Evolutionary conservation across 64 coral and sea anemone genomes (phyloP).

Genomic region (Orbicella faveolata): DNA sequence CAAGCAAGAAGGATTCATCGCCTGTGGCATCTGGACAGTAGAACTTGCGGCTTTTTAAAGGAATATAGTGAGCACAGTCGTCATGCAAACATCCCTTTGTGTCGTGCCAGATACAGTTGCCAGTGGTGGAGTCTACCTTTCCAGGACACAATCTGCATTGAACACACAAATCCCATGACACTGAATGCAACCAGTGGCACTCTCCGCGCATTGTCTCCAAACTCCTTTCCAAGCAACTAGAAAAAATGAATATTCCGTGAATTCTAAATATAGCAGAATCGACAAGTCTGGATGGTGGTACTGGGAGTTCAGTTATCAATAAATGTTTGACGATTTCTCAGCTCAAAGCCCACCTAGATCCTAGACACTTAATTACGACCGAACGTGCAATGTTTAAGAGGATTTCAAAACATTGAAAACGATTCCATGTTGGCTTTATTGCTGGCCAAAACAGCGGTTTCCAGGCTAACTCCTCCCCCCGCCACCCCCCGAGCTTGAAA

Average conservation of each 20-base stretch:
- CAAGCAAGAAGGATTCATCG: neutral
- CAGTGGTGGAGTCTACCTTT: neutral
- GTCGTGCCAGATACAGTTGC: constrained; percentile 12
- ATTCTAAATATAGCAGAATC: neutral
- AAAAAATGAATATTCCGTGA: neutral
- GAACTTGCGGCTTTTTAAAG: neutral
- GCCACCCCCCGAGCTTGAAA: too few relatives aligned
- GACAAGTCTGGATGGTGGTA: too few relatives aligned
- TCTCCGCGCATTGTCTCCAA: neutral
- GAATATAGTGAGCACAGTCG: constrained; percentile 25
- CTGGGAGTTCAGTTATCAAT: too few relatives aligned
- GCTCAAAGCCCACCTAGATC: too few relatives aligned
- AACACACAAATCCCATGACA: neutral
- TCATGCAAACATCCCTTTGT: neutral
- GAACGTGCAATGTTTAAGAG: too few relatives aligned
- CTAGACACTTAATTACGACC: too few relatives aligned
- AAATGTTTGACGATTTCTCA: too few relatives aligned
- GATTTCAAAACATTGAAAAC: too few relatives aligned
- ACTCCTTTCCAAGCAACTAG: neutral
- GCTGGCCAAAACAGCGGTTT: too few relatives aligned
- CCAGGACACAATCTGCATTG: neutral
- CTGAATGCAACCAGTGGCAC: constrained; percentile 16
- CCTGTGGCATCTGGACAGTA: neutral
- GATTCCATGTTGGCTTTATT: too few relatives aligned
- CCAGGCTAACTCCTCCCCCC: too few relatives aligned